A percentile compares a stretch with the other conserved stretches of the same genome.
Conservation (phyloP, 2,888 invertebrate genomes). For the Synergus umbraculus region DNA sequence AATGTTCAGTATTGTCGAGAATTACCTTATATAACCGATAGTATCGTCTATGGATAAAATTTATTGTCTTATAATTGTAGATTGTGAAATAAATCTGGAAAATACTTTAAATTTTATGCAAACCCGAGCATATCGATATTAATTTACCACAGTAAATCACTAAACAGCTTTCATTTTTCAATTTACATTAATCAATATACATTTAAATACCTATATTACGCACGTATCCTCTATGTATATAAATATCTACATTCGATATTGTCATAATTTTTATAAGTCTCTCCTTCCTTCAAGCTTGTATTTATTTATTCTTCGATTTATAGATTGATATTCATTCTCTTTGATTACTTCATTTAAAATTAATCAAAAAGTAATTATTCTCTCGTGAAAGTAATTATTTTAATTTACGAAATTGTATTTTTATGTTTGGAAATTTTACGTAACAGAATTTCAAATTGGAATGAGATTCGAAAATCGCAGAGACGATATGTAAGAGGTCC, state of each 20-base stretch:
- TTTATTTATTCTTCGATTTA: conserved; percentile 22
- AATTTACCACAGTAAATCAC: conserved; percentile 16
- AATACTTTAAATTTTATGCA: conserved; percentile 6
- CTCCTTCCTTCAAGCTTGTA: not conserved
- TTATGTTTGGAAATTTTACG: not conserved
- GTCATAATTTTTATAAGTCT: conserved; percentile 66
- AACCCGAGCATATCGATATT: conserved; percentile 16
- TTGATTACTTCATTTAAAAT: not conserved
- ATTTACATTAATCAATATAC: conserved; percentile 58
- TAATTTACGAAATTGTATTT: not conserved
- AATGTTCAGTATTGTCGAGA: conserved; percentile 71
- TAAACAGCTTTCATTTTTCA: conserved; percentile 27
- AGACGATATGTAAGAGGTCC: conserved; percentile 14
- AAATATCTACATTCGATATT: conserved; percentile 68
- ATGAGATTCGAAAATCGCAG: conserved; percentile 19
- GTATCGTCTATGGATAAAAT: conserved; percentile 44
- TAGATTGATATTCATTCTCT: not conserved
- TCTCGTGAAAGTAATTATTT: not conserved
- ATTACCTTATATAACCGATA: conserved; percentile 52
- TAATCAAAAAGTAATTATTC: not conserved
- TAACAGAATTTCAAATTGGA: conserved; percentile 7
- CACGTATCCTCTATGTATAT: conserved; percentile 44
- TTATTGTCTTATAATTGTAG: conserved; percentile 44
- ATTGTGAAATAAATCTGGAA: conserved; percentile 12
- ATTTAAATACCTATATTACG: conserved; percentile 52